phyloP scores from a whole-genome alignment of 2,113 vertebrate species.

The Macrotis lagotis region DNA sequence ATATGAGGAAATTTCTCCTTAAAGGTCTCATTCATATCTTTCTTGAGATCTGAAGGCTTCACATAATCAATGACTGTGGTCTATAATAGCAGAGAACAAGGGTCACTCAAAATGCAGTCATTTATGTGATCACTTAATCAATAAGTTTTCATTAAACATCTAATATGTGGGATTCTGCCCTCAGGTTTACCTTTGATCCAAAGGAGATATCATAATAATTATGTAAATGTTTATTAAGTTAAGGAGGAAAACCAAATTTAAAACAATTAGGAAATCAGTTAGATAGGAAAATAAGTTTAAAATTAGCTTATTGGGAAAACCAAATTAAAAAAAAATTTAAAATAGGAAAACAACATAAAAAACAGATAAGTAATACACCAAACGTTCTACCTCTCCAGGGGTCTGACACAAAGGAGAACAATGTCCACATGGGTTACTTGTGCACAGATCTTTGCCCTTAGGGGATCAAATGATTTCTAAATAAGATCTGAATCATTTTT shows the following conservation, averaged over 20 bases:
- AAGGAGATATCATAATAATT: not conserved
- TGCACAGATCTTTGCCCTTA: not conserved
- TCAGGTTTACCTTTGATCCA: not conserved
- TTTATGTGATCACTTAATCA: not conserved
- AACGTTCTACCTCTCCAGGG: not conserved
- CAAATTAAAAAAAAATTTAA: not conserved
- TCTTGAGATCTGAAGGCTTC: slow-evolving; percentile 99
- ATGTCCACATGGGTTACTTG: no score
- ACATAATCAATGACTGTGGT: slow-evolving; percentile 98
- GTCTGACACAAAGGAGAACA: not conserved
- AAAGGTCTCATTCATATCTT: slow-evolving; percentile 99
- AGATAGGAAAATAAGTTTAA: not conserved
- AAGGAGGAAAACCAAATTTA: not conserved
- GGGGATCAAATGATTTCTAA: not conserved
- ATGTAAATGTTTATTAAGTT: not conserved
- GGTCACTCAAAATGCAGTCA: slow-evolving; percentile 1
- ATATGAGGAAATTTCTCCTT: slow-evolving; percentile 99
- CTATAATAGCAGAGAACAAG: slow-evolving; percentile 82
- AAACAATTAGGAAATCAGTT: not conserved
- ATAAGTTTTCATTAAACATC: not conserved
- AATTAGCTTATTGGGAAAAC: not conserved
- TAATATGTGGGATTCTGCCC: not conserved
- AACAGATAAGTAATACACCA: no score
- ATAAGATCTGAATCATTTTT: not conserved
- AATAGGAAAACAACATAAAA: not conserved